Evolutionary conservation across 1,140 invertebrate species (phyloP).

Genomic region (Liolophura sinensis): DNA sequence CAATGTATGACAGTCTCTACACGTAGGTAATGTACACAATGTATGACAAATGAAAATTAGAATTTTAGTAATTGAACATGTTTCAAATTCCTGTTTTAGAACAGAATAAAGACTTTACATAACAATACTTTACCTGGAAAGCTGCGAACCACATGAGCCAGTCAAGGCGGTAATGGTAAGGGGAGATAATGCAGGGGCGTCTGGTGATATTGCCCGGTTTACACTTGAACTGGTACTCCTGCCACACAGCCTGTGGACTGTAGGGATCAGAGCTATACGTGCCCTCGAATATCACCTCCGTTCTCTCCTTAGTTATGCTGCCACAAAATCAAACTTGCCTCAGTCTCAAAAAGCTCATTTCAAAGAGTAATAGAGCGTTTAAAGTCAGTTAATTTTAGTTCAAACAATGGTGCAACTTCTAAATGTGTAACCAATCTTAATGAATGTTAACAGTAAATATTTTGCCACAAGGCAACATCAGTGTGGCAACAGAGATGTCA

Average conservation of each 20-base stretch:
- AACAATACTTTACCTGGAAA: slow-evolving; percentile 52
- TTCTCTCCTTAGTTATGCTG: slow-evolving; percentile 59
- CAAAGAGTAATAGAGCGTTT: background rate
- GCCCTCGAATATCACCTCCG: slow-evolving; percentile 59
- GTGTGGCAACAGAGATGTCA: no score
- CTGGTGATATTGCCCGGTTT: slow-evolving; percentile 56
- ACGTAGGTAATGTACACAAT: background rate
- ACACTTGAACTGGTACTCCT: slow-evolving; percentile 62
- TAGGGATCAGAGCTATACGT: slow-evolving; percentile 42
- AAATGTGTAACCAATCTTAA: background rate
- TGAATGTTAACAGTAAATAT: no score
- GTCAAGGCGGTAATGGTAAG: slow-evolving; percentile 61
- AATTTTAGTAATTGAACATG: background rate
- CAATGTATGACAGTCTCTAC: no score
- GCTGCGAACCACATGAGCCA: slow-evolving; percentile 62
- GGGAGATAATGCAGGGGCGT: slow-evolving; percentile 59
- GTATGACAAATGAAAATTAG: background rate
- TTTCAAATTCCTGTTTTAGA: background rate
- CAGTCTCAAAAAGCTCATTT: background rate
- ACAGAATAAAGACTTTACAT: background rate
- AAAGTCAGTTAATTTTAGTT: no score
- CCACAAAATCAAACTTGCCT: slow-evolving; percentile 15
- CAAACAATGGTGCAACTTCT: no score
- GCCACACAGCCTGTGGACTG: slow-evolving; percentile 45
- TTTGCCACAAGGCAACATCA: no score